Percentiles rank a stretch among this genome's conserved stretches.
Conservation (phyloP, 2,113 vertebrate genomes). For the Clarias magur region DNA sequence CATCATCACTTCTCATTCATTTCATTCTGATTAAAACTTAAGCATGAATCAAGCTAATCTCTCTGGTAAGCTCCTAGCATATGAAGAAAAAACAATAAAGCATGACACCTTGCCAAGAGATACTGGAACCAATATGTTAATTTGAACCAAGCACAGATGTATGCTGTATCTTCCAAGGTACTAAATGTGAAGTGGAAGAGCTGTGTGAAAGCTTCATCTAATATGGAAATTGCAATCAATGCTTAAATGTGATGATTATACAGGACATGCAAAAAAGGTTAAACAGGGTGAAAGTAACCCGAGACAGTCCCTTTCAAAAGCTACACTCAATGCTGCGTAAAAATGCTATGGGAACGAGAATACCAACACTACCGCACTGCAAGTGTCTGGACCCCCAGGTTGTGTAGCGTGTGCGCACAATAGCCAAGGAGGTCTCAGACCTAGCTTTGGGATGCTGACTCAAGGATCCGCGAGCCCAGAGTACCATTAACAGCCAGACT, state of each 20-base stretch:
- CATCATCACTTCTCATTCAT: conserved; percentile 21
- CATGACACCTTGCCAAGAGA: conserved; percentile 14
- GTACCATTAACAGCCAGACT: too few species aligned
- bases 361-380: too few species aligned
- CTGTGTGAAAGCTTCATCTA: neutral
- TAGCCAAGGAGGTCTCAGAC: too few species aligned
- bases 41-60: conserved; percentile 1
- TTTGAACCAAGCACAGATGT: conserved; percentile 5
- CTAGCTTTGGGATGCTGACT: too few species aligned
- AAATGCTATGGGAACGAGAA: too few species aligned
- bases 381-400: too few species aligned
- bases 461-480: too few species aligned
- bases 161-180: conserved; percentile 1
- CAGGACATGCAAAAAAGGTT: neutral
- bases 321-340: too few species aligned
- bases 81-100: conserved; percentile 20
- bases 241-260: neutral
- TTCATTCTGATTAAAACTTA: conserved; percentile 27
- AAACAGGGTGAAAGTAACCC: too few species aligned
- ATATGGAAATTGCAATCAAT: neutral
- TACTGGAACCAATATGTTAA: neutral
- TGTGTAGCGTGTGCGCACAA: too few species aligned
- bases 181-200: conserved; percentile 17
- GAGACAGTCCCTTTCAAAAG: too few species aligned
- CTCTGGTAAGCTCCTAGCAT: neutral